Evolutionary conservation across 2,797 vertebrate species (phyloP), one percentile per base, ranked within the genome.

Genomic region (Gallinago solitaria): DNA sequence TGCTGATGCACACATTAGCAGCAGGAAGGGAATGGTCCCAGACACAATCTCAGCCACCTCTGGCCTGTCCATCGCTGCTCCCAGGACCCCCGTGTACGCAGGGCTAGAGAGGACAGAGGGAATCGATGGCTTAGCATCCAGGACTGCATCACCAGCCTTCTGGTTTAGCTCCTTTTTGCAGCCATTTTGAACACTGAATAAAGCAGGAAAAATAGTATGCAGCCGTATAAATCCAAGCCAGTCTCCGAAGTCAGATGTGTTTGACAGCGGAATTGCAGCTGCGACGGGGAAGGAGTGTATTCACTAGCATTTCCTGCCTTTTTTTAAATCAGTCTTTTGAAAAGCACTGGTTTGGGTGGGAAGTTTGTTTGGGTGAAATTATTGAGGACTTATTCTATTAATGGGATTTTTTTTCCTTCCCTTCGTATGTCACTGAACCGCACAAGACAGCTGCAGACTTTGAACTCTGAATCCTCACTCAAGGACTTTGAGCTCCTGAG

Each of bases 11-110:
- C 56, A 15, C 16, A 1, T 20, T 21, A 28, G 43, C 48, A 17
- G 3, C 5, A 6, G 9, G 45, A 64, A 32, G 43, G 19, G 53
- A 75, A 67, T 0, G 0, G 41, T 4, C 60, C 59, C 64, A 11
- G 51, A 1, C 33, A 20, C 68, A 33, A 25, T 5, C 39, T 69
- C 35, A 7, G 59, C 30, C 2, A 2, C 12, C 57, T 35, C 65
- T 12, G 19, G 45, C 75, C 84, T 73, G 60, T 12, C 75, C 51
- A 1, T 7, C 1, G 0, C 75, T 80, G 68, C 25, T 78, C 74
- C 73, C 1, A 0, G 47, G 23, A 32, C 1, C 8, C 23, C 33
- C 1, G 2, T 11, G 18, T 12, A 21, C 0, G 0, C 30, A 33
- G 50, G 37, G 33, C 54, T 50, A 63, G 45, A 63, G 45, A 54